Base-by-base conservation (phyloP, 2,888 invertebrate genomes). In the Cantharis rustica region DNA sequence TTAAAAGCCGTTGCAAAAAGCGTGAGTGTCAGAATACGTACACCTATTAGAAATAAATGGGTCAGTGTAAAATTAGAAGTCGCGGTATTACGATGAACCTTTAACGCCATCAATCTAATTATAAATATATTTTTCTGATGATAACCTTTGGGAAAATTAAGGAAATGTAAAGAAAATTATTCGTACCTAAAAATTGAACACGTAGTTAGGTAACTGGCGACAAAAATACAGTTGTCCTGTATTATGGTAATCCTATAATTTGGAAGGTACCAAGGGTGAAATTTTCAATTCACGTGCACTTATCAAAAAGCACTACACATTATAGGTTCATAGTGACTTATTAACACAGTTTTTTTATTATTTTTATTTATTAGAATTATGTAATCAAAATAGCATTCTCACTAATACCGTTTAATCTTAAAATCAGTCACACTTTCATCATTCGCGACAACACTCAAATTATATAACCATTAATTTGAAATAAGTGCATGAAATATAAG, bases 401-500 rank as follows among this genome's bases (percentile, higher is more conserved):
- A 75, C 76, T 64, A 72, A 70, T 69, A 72, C 64, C 72, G 47
- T 76, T 75, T 76, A 73, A 73, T 76, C 71, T 76, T 64, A 76
- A 73, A 61, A 74, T 77, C 77, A 73, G 75, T 78, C 75, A 78
- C 78, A 75, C 75, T 75, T 73, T 69, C 70, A 78, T 78, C 69
- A 78, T 73, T 75, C 75, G 71, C 75, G 73, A 72, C 76, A 71
- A 74, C 78, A 76, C 76, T 74, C 75, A 72, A 73, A 76, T 76
- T 81, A 80, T 79, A 80, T 79, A 81, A 81, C 72, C 77, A 79
- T 78, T 79, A 81, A 82, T 80, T 80, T 68, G 76, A 79, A 82
- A 81, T 80, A 80, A 81, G 75, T 79, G 83, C 84, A 83, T 83
- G 84, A 84, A 86, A 85, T 47, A 47, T 86, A 85, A 84, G 86